Conservation (phyloP, 2,888 invertebrate species). For the Alitta virens region DNA sequence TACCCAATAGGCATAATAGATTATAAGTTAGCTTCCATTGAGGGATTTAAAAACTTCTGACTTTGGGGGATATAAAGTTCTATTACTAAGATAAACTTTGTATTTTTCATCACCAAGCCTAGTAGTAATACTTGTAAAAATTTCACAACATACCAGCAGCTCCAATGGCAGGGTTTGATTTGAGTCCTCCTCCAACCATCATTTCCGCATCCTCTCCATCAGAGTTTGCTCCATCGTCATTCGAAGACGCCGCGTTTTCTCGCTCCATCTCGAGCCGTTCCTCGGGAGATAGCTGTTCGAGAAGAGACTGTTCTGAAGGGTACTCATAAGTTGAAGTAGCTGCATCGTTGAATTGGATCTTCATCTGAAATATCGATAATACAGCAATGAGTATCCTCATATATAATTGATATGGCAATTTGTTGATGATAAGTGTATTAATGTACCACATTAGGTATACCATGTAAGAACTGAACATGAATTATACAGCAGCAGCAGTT, state of each 20-base stretch:
- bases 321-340: conserved; percentile 88
- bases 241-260: not conserved
- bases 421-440: no score
- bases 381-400: no score
- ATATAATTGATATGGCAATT: no score
- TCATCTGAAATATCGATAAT: conserved; percentile 66
- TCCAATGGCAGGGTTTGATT: conserved; percentile 7
- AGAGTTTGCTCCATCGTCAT: not conserved
- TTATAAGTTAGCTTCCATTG: no score
- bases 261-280: conserved; percentile 26
- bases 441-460: no score
- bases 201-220: not conserved
- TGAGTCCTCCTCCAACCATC: not conserved
- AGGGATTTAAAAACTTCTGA: no score
- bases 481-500: no score
- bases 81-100: no score
- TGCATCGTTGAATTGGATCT: conserved; percentile 85
- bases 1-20: no score
- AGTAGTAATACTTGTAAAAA: not conserved
- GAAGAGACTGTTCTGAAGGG: conserved; percentile 81
- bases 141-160: conserved; percentile 5
- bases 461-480: no score
- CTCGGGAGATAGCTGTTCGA: conserved; percentile 30
- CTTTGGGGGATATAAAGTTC: no score
- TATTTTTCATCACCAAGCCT: not conserved